Evolutionary conservation across 1,140 invertebrate genomes (phyloP), one percentile per base, ranked within the genome.

Genomic region (Diorhabda elongata): DNA sequence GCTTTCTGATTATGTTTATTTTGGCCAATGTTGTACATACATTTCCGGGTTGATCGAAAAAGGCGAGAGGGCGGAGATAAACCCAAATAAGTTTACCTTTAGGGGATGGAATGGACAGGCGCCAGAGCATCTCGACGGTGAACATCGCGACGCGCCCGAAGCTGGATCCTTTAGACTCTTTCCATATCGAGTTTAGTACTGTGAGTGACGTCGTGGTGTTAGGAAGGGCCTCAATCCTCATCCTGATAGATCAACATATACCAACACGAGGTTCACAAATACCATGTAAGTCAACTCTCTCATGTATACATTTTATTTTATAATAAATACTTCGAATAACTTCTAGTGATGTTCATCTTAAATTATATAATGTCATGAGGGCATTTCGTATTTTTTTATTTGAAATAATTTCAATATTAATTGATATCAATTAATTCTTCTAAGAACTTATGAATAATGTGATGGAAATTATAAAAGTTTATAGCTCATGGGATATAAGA

Each of bases 71-170:
- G 64, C 52, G 64, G 64, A 65, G 64, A 65, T 65, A 57, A 65
- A 56, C 64, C 64, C 47, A 65, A 65, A 65, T 65, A 56, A 65
- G 64, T 65, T 58, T 65, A 57, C 64, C 64, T 65, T 65, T 41
- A 41, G 64, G 64, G 64, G 64, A 64, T 58, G 64, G 42, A 73
- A 70, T 69, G 71, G 71, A 70, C 71, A 71, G 69, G 68, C 73
- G 70, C 73, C 68, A 47, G 62, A 69, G 47, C 47, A 52, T 52
- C 47, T 3, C 47, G 47, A n/a, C 47, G 47, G 47, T n/a, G 61
- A 62, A 63, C 64, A 44, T 69, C 45, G 47, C 60, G 64, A 58
- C 47, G 64, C 47, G 42, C 60, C 64, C 67, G 70, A 69, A 47
- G 67, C 70, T 69, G 70, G 70, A 61, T 58, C 47, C 47, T 52